Conservation (phyloP, 2,888 invertebrate genomes). For the Lepidocyrtoides sp. region DNA sequence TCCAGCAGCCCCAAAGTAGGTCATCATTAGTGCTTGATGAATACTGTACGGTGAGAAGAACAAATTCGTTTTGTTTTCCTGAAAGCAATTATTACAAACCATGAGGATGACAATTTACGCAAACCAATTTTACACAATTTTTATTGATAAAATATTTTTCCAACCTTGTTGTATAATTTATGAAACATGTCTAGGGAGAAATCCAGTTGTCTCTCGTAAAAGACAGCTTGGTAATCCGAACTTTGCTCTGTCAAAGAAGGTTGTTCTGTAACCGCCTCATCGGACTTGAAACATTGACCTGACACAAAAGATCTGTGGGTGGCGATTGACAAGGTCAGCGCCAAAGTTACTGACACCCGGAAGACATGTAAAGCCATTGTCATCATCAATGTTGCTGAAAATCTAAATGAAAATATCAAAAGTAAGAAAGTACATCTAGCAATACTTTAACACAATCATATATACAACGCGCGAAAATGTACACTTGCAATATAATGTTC, state of each 20-base stretch:
- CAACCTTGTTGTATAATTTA: conserved; percentile 82
- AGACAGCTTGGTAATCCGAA: conserved; percentile 73
- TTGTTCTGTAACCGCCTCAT: conserved; percentile 27
- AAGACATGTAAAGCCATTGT: no score
- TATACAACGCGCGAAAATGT: no score
- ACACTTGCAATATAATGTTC: no score
- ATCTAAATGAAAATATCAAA: not conserved
- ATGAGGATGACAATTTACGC: not conserved
- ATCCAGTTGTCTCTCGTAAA: conserved; percentile 80
- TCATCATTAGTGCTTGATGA: conserved; percentile 92
- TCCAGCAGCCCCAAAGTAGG: conserved; percentile 92
- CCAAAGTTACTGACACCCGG: not conserved
- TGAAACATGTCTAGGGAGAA: conserved; percentile 84
- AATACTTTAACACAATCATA: no score
- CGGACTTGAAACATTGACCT: conserved; percentile 74
- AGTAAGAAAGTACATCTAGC: no score
- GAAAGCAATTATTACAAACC: not conserved
- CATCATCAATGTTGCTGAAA: no score
- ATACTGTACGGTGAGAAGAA: conserved; percentile 97
- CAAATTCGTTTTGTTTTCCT: conserved; percentile 88
- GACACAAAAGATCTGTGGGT: not conserved
- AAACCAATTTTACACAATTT: not conserved
- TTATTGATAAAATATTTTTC: not conserved
- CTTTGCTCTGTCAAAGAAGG: conserved; percentile 45
- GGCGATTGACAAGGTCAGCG: not conserved